Evolutionary conservation across 2,888 invertebrate species (phyloP).

Genomic region (Diachrysia chrysitis): DNA sequence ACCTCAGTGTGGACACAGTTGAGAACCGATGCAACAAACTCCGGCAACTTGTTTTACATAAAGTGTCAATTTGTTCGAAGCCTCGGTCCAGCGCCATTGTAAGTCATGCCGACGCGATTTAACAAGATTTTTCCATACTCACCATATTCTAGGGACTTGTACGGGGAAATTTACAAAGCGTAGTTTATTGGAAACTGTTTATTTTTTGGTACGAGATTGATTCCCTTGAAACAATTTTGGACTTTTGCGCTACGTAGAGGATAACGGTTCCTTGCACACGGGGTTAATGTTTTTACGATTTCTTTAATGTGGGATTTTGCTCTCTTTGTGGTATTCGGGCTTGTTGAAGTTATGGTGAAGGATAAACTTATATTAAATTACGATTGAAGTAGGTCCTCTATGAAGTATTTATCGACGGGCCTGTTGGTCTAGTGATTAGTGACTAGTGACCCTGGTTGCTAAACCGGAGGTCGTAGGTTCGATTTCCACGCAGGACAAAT

Average conservation of each 20-base stretch:
- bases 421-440: no score
- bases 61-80: slow-evolving; percentile 1
- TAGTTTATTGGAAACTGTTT: not conserved
- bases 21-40: slow-evolving; percentile 1
- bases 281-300: no score
- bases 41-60: slow-evolving; percentile 2
- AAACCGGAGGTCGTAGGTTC: no score
- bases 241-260: not conserved
- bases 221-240: not conserved
- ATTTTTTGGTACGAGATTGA: not conserved
- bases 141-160: not conserved
- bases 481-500: no score
- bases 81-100: not conserved
- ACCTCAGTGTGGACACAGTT: not conserved
- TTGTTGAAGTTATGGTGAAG: no score
- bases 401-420: no score
- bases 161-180: not conserved
- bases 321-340: no score
- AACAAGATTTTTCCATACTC: slow-evolving; percentile 1
- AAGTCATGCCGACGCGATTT: not conserved
- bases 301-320: no score
- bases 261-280: no score
- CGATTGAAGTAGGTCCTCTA: no score
- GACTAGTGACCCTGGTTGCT: no score
- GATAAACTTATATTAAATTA: no score